phyloP scores from a whole-genome alignment of 2,797 vertebrate genomes.

The Phylloscopus collybita region DNA sequence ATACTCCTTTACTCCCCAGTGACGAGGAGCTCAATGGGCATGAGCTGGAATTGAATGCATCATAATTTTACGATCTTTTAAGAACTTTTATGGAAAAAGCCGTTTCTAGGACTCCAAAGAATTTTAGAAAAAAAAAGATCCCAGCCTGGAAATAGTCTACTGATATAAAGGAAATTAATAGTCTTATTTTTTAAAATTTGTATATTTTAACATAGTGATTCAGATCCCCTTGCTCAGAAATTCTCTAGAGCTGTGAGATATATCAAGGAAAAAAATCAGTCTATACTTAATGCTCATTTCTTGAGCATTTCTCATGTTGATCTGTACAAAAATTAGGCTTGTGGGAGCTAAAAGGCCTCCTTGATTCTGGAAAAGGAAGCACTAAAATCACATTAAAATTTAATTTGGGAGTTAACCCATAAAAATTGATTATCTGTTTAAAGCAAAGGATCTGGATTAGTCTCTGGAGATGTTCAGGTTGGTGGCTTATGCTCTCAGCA shows the following conservation, averaged over 20 bases:
- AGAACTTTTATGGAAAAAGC: not conserved
- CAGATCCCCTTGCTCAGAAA: not conserved
- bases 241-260: not conserved
- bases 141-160: not conserved
- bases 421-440: not conserved
- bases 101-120: not conserved
- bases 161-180: not conserved
- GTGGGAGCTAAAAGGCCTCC: not conserved
- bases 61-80: not conserved
- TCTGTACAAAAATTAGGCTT: not conserved
- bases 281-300: not conserved
- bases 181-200: fast-evolving
- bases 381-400: not conserved
- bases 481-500: not conserved
- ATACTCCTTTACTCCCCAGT: not conserved
- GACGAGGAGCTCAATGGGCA: not conserved
- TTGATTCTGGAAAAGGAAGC: not conserved
- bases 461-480: not conserved
- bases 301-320: not conserved
- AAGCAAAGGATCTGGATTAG: not conserved
- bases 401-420: not conserved
- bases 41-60: not conserved
- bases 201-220: not conserved
- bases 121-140: not conserved
- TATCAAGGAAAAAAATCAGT: not conserved